Conservation (phyloP, 2,888 invertebrate species). For the Caenorhabditis sp. region DNA sequence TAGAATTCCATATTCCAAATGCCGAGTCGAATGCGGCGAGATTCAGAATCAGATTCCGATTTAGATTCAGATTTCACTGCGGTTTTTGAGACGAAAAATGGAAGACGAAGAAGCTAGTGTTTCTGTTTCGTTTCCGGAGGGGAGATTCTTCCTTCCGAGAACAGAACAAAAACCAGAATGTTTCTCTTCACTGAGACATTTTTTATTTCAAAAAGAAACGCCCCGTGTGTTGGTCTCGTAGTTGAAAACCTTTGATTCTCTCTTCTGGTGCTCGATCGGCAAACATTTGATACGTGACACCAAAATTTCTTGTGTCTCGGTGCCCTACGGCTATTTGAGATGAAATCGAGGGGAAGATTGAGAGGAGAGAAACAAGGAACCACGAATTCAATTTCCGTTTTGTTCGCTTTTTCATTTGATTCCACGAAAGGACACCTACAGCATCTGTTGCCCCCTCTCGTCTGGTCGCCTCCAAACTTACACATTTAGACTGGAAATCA, state of each 20-base stretch:
- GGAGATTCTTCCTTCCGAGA: not conserved
- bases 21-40: too few species aligned
- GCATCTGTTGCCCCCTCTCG: not conserved
- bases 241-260: constrained; percentile 12
- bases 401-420: constrained; percentile 35
- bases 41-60: too few species aligned
- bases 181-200: too few species aligned
- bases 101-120: constrained; percentile 21
- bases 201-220: constrained; percentile 2
- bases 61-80: not conserved
- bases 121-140: constrained; percentile 31
- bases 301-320: constrained; percentile 10
- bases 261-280: constrained; percentile 30
- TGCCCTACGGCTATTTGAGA: constrained; percentile 24
- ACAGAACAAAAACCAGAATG: constrained; percentile 49
- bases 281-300: constrained; percentile 57
- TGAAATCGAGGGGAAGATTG: constrained; percentile 14
- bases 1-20: not conserved
- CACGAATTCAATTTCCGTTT: constrained; percentile 50
- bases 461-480: constrained; percentile 52
- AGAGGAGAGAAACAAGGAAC: constrained; percentile 47
- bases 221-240: constrained; percentile 34
- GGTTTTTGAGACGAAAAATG: not conserved
- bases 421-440: constrained; percentile 31
- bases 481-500: constrained; percentile 80